Evolutionary conservation across 64 coral and sea anemone species (phyloP), one percentile per base, ranked within the genome.

Genomic region (Anthopleura sola): DNA sequence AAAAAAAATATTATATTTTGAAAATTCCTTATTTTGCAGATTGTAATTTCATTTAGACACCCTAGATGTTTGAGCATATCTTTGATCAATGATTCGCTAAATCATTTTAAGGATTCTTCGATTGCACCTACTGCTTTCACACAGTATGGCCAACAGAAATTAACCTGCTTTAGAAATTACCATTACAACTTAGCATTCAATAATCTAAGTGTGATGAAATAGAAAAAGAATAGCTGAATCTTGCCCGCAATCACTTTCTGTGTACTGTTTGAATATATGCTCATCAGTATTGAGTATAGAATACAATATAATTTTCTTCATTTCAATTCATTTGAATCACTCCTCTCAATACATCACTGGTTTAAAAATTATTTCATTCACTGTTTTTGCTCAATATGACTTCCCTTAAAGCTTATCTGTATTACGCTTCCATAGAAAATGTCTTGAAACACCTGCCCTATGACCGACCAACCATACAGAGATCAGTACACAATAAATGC

Each of bases 141-240:
- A 71, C 66, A 34, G 31, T 20, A 71, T n/a, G 26, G 66, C 15
- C 34, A 71, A 71, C 31, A 32, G 14, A 34, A 71, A 71, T 71
- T 14, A 71, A 71, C 66, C 31, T 71, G 66, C 29, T 71, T 71
- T 71, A 34, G 66, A 29, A 71, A 71, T 71, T 34, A 71, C 66
- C 66, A 71, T 71, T 71, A 71, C 29, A 71, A 71, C 66, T 71
- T 62, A 71, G 34, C 34, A 34, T 71, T 71, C 29, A 71, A 71
- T 71, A 29, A 34, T 71, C 66, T 71, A 71, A 71, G 66, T 36
- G 17, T 71, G 11, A 71, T 12, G 28, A 71, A 71, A 36, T 71
- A 13, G 29, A 71, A 71, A 71, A 34, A 71, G 66, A 71, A 71
- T 71, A 12, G 66, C 14, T 34, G 12, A 28, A 34, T n/a, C 26